These are phyloP conservation scores for Tetranychus piercei DNA, from an alignment of 2,888 invertebrate species.

Conservation along the genomic window DNA sequence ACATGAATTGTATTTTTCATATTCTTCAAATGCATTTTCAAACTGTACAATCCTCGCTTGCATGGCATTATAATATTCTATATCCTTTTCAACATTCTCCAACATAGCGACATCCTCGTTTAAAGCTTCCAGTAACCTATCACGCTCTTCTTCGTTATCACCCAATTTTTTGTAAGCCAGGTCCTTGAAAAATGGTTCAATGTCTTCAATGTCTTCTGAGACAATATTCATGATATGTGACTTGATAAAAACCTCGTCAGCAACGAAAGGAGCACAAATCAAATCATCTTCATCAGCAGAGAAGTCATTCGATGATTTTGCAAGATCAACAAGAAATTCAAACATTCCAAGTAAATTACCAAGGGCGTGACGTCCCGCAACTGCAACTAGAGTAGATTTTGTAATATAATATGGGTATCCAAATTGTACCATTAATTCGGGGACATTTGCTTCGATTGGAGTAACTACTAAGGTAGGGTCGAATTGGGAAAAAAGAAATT, in stretches of 20 bases:
- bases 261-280: background rate
- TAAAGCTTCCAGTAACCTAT: background rate
- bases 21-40: too few species aligned
- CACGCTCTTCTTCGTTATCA: background rate
- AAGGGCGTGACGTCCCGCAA: constrained; percentile 1
- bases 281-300: background rate
- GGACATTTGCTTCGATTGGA: background rate
- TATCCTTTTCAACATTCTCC: too few species aligned
- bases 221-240: background rate
- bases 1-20: too few species aligned
- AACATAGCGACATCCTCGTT: too few species aligned
- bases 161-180: background rate
- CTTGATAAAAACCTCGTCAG: background rate
- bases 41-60: too few species aligned
- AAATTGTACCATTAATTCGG: background rate
- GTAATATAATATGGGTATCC: constrained; percentile 1
- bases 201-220: background rate
- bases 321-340: constrained; percentile 2
- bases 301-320: too few species aligned
- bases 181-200: background rate
- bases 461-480: background rate
- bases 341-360: constrained; percentile 5
- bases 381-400: constrained; percentile 1
- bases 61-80: too few species aligned
- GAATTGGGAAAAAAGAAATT: background rate